Evolutionary conservation across 2,113 vertebrate species (phyloP).

Genomic region (Chinchilla lanigera): DNA sequence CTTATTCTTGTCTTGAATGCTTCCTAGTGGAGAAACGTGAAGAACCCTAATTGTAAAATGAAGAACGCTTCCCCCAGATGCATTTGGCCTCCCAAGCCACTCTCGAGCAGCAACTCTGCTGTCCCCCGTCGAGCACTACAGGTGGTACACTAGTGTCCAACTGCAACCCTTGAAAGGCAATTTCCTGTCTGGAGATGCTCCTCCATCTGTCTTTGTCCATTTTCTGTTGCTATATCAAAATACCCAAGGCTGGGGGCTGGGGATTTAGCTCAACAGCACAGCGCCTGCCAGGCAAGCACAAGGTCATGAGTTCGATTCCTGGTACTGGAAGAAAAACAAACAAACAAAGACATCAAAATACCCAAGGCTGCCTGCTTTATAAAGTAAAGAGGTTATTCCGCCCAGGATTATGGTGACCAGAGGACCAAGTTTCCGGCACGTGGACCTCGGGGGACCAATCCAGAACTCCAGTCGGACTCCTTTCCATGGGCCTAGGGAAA

Average conservation of each 20-base stretch:
- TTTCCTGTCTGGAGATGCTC: not conserved
- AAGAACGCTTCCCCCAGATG: not conserved
- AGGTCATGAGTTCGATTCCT: no score
- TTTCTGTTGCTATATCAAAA: not conserved
- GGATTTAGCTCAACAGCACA: no score
- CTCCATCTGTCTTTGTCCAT: not conserved
- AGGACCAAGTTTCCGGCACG: not conserved
- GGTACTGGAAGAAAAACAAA: no score
- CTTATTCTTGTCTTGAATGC: not conserved
- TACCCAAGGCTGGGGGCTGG: not conserved
- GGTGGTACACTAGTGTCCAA: rapidly evolving
- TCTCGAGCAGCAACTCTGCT: not conserved
- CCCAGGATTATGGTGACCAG: not conserved
- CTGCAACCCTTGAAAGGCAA: not conserved
- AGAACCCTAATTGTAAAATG: not conserved
- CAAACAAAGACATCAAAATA: no score
- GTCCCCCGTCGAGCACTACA: no score
- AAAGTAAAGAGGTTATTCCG: not conserved
- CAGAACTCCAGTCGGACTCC: not conserved
- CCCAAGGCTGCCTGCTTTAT: not conserved
- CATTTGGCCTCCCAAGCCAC: not conserved
- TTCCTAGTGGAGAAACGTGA: not conserved
- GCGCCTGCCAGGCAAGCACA: no score
- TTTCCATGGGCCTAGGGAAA: not conserved
- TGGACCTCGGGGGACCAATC: not conserved